Base-by-base conservation (phyloP, 2,888 invertebrate genomes). In the Drosophila birchii region DNA sequence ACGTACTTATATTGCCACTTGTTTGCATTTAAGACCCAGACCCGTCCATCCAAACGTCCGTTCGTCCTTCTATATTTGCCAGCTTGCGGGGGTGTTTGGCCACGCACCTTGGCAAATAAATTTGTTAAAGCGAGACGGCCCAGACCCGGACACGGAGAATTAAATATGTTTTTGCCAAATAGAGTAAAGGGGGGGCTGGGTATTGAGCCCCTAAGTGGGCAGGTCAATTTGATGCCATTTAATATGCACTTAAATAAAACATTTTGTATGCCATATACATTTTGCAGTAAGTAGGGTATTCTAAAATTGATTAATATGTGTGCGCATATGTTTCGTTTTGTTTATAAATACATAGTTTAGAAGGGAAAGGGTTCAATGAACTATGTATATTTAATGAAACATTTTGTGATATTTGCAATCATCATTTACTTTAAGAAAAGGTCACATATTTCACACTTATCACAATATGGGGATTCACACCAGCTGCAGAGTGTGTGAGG, bases 231-330 rank as follows among this genome's bases (percentile, higher is more conserved):
- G 64, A 59, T 68, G 69, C 66, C 83, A 85, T 84, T 87, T 87
- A 85, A 85, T 79, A 87, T 84, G 85, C 83, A 84, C 80, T 84
- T 84, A 87, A 87, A 85, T 81, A 80, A 87, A 78, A 84, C 82
- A 84, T 84, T 84, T 79, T 71, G 75, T 72, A 38, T 38, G 20
- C 74, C 45, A 71, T 75, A 69, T 61, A 66, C 69, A 75, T 83
- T 77, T 77, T 82, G 51, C 69, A 44, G 23, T 68, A 78, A 68
- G 72, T 75, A 70, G 56, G 59, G 59, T 71, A 71, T 60, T 63
- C 23, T 16, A 44, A 36, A 29, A 58, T 62, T 62, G 43, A 61
- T 61, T 26, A 36, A 59, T 59, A 59, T 44, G 32, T 18, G 32
- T 20, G 23, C 20, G 23, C 20, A 20, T 26, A 9, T 23, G 14